Percentiles rank a stretch among this genome's conserved stretches.
These are phyloP conservation scores for Alauda arvensis DNA, from an alignment of 2,797 vertebrate genomes.

Conservation along the genomic window DNA sequence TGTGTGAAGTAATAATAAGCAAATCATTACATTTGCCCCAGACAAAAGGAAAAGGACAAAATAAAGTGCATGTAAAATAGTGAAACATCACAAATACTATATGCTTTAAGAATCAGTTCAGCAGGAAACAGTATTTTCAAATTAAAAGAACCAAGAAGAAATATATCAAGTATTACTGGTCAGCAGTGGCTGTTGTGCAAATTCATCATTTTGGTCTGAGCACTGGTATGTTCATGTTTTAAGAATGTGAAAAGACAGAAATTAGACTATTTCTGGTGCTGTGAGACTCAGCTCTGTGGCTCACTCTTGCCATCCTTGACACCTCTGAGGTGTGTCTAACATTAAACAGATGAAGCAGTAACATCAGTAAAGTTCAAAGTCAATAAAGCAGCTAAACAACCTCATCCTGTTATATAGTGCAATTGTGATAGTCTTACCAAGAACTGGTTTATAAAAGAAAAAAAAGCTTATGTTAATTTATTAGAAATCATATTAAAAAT, in stretches of 20 bases:
- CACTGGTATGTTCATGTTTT: background rate
- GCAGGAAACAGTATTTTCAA: background rate
- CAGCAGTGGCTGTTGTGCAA: background rate
- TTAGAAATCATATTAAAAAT: background rate
- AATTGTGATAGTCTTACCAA: background rate
- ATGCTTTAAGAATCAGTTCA: background rate
- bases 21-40: background rate
- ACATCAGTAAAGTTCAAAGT: background rate
- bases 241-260: background rate
- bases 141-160: background rate
- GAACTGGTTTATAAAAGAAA: background rate
- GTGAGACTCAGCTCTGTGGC: background rate
- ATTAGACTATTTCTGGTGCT: background rate
- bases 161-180: background rate
- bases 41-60: conserved; percentile 4
- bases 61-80: background rate
- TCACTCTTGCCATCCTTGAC: background rate
- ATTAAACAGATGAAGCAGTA: background rate
- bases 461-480: background rate
- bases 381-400: background rate
- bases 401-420: background rate
- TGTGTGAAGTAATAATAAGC: conserved; percentile 12
- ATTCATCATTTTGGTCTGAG: background rate
- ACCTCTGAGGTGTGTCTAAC: background rate
- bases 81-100: background rate